Evolutionary conservation across 2,888 invertebrate genomes (phyloP).

Genomic region (Eremobia ochroleuca): DNA sequence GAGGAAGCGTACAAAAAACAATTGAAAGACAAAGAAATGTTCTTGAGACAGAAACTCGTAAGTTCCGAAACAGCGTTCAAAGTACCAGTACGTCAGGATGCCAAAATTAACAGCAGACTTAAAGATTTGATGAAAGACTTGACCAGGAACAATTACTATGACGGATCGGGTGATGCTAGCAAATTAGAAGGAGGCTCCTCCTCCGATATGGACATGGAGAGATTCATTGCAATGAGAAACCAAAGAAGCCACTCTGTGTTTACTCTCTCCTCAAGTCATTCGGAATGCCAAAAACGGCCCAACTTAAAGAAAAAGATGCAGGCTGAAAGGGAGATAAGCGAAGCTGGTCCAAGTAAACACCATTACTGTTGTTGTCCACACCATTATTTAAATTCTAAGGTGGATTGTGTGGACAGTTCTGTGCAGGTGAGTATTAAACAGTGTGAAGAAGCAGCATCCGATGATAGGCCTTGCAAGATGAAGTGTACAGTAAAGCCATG

Average conservation of each 20-base stretch:
- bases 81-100: constrained; percentile 68
- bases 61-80: constrained; percentile 80
- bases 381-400: constrained; percentile 73
- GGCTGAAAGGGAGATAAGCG: constrained; percentile 72
- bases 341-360: constrained; percentile 74
- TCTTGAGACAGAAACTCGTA: constrained; percentile 85
- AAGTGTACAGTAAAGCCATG: constrained; percentile 27
- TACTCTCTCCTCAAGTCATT: constrained; percentile 85
- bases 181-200: constrained; percentile 82
- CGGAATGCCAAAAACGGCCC: constrained; percentile 75
- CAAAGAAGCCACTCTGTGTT: constrained; percentile 87
- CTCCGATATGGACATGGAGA: constrained; percentile 72
- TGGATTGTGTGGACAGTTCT: constrained; percentile 79
- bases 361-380: constrained; percentile 81
- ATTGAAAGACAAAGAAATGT: constrained; percentile 84
- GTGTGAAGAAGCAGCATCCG: constrained; percentile 54
- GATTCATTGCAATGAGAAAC: constrained; percentile 69
- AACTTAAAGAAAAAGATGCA: constrained; percentile 77
- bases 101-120: constrained; percentile 76
- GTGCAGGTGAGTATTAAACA: constrained; percentile 80
- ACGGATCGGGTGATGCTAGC: constrained; percentile 89
- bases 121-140: constrained; percentile 86
- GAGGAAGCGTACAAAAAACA: constrained; percentile 85
- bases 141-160: constrained; percentile 86
- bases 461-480: constrained; percentile 39